Conservation (phyloP, 2,888 invertebrate genomes). For the Apamea epomidion region DNA sequence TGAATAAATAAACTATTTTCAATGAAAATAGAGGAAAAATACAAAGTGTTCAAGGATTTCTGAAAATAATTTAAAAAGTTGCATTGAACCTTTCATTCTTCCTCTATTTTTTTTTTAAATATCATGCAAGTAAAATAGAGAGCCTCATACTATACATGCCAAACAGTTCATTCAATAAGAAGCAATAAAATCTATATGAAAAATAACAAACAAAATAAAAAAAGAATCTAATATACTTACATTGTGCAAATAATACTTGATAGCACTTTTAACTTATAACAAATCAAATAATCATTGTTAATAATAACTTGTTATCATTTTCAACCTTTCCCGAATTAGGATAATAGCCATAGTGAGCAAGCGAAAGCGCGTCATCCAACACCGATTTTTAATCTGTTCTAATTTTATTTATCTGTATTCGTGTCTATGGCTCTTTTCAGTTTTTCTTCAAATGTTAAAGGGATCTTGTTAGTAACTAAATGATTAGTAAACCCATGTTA, state of each 20-base stretch:
- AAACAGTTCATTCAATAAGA: constrained; percentile 87
- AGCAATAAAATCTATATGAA: constrained; percentile 74
- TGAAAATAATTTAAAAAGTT: constrained; percentile 6
- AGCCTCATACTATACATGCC: constrained; percentile 84
- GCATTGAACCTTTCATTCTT: constrained; percentile 40
- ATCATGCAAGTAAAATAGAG: constrained; percentile 69
- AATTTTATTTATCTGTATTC: constrained; percentile 66
- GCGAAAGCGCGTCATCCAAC: constrained; percentile 84
- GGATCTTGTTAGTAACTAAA: constrained; percentile 83
- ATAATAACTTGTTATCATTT: constrained; percentile 68
- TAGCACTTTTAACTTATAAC: constrained; percentile 75
- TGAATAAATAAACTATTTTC: constrained; percentile 12
- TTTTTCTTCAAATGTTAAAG: constrained; percentile 65
- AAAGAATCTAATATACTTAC: constrained; percentile 85
- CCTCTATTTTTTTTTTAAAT: constrained; percentile 49
- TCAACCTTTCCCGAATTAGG: constrained; percentile 78
- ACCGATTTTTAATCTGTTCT: constrained; percentile 74
- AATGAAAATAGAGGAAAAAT: constrained; percentile 56
- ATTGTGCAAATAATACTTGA: constrained; percentile 81
- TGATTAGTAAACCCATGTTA: constrained; percentile 90
- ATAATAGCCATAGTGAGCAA: constrained; percentile 82
- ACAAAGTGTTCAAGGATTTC: constrained; percentile 12
- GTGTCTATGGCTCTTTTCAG: constrained; percentile 71
- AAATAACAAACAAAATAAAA: constrained; percentile 73
- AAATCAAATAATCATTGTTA: constrained; percentile 72